phyloP scores from a whole-genome alignment of 2,797 vertebrate genomes.

The Carapus acus region DNA sequence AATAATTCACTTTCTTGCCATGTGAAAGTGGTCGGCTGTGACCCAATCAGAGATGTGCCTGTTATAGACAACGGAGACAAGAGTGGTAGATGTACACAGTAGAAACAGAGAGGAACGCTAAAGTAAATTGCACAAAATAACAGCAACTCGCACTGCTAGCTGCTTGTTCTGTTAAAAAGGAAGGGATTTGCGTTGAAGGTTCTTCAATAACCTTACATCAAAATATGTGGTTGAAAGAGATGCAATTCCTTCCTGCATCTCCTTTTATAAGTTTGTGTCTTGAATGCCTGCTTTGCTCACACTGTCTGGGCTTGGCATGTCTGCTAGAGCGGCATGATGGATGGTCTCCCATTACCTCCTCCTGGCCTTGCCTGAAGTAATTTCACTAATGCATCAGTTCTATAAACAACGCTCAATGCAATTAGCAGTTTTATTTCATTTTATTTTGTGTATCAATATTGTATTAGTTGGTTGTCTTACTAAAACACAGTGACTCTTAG shows the following conservation, averaged over 20 bases:
- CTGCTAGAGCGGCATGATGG: constrained; percentile 34
- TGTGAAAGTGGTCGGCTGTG: constrained; percentile 54
- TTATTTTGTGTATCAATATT: neutral
- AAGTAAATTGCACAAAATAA: too few relatives aligned
- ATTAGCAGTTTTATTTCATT: constrained; percentile 6
- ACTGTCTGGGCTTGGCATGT: constrained; percentile 5
- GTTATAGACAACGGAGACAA: constrained; percentile 2
- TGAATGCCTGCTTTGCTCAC: constrained; percentile 4
- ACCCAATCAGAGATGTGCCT: constrained; percentile 22
- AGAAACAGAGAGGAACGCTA: neutral
- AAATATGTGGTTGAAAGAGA: constrained; percentile 2
- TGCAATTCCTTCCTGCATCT: neutral
- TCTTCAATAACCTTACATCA: too few relatives aligned
- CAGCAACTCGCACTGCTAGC: too few relatives aligned
- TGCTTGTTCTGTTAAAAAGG: too few relatives aligned
- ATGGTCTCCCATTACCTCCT: constrained; percentile 32
- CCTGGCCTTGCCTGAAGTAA: constrained; percentile 27
- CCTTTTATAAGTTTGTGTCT: too few relatives aligned
- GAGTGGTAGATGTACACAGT: neutral
- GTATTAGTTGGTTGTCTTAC: neutral
- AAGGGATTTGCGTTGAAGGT: too few relatives aligned
- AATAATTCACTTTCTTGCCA: constrained; percentile 61
- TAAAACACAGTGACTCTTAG: constrained; percentile 3
- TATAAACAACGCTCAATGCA: constrained; percentile 22
- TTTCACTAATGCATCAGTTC: constrained; percentile 24